Evolutionary conservation across 2,888 invertebrate genomes (phyloP).

Genomic region (Lasioglossum calceatum): DNA sequence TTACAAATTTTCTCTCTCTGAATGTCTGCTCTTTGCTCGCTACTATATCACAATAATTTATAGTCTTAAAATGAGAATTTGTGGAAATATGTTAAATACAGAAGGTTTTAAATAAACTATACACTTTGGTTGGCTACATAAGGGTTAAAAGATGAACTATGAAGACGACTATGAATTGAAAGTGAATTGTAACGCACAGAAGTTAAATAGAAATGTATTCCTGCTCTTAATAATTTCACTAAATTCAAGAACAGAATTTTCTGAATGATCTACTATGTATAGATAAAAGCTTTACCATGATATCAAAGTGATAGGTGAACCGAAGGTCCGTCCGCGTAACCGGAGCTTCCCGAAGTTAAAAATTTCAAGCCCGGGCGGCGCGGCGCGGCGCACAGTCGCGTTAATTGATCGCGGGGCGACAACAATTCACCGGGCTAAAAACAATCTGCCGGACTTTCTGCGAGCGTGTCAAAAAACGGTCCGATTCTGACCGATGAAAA

Average conservation of each 20-base stretch:
- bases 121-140: too few relatives aligned
- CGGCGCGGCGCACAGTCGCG: not conserved
- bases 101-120: too few relatives aligned
- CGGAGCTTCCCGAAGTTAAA: not conserved
- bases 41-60: too few relatives aligned
- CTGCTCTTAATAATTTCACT: not conserved
- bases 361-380: not conserved
- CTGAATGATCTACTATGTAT: not conserved
- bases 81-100: too few relatives aligned
- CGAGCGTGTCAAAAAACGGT: not conserved
- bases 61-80: too few relatives aligned
- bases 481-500: not conserved
- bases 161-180: too few relatives aligned
- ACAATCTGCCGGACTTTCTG: slow-evolving; percentile 1
- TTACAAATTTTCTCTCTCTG: too few relatives aligned
- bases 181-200: too few relatives aligned
- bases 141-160: too few relatives aligned
- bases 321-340: not conserved
- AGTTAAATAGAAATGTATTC: not conserved
- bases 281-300: not conserved
- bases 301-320: not conserved
- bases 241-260: too few relatives aligned
- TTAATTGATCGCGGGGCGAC: slow-evolving; percentile 4
- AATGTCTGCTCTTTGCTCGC: too few relatives aligned
- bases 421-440: not conserved